Conservation (phyloP, 2,888 invertebrate species). For the Andrena bicolor region DNA sequence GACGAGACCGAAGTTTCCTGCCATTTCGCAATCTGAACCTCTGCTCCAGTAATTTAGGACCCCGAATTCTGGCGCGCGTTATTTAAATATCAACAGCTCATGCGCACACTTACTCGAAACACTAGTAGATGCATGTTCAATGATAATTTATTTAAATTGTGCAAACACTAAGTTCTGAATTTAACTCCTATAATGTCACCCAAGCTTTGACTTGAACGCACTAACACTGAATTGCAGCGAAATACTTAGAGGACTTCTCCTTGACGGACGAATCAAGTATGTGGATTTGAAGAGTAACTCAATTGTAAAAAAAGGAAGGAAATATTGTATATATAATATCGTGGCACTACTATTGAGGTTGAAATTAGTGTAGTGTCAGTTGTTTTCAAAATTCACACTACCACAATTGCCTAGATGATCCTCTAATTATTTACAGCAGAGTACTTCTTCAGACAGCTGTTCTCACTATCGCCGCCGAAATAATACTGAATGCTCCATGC, state of each 20-base stretch:
- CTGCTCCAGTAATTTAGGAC: background rate
- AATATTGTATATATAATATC: too few species aligned
- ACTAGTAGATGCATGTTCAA: background rate
- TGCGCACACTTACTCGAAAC: background rate
- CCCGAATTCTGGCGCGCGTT: background rate
- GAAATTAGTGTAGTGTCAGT: too few species aligned
- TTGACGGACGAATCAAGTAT: too few species aligned
- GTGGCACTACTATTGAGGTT: too few species aligned
- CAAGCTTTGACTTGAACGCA: background rate
- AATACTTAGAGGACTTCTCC: too few species aligned
- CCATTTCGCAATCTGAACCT: background rate
- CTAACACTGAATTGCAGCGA: background rate
- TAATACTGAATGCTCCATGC: conserved; percentile 2
- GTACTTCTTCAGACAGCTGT: background rate
- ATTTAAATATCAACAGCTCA: background rate
- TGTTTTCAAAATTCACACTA: too few species aligned
- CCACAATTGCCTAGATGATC: too few species aligned
- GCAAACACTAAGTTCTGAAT: background rate
- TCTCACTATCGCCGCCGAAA: conserved; percentile 2
- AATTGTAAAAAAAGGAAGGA: too few species aligned
- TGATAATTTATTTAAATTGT: background rate
- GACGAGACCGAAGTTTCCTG: background rate
- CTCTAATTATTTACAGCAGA: background rate
- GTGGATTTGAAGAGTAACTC: too few species aligned
- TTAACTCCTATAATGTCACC: background rate